Evolutionary conservation across 64 coral and sea anemone species (phyloP), one percentile per base, ranked within the genome.

Genomic region (Montipora cactus): DNA sequence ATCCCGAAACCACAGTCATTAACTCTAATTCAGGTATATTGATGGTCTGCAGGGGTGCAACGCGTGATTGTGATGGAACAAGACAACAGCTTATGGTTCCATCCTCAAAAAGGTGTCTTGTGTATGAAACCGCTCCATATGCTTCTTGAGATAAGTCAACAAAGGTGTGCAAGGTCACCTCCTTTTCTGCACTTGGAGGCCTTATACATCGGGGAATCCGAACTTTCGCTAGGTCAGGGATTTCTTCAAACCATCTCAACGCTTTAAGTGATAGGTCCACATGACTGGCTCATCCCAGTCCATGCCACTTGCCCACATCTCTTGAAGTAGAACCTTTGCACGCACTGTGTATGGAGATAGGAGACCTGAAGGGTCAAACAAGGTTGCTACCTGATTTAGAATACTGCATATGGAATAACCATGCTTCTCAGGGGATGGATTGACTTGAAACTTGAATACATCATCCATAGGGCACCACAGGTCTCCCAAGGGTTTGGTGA

Each of bases 281-380:
- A 23, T 45, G 25, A 90, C 10, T 49, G 16, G 2, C 5, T 90
- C 74, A 20, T 92, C 79, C 89, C 79, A 91, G 55, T 91, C 90
- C 78, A 82, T 7, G 21, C 77, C 89, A 67, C 49, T 70, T 57
- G 47, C 59, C 89, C 89, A 91, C n/a, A 74, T 45, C 53, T 92
- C 52, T 59, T 84, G 70, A 14, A 69, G 59, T 3, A 64, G 59
- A 14, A 64, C 59, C 12, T 64, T 64, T 7, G 59, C 59, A 64
- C 3, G 59, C 59, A 64, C 59, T 11, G 59, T 64, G 12, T 64
- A 64, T 64, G 59, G 59, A 11, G 59, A 64, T 11, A 92, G 23
- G 23, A 92, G 46, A n/a, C 91, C 81, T 6, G 86, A 55, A n/a
- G 81, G 81, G 75, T 92, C 91, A 57, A 92, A 92, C 71, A 92